Evolutionary conservation across 1,140 invertebrate genomes (phyloP).

Genomic region (Chironomus striatipennis): DNA sequence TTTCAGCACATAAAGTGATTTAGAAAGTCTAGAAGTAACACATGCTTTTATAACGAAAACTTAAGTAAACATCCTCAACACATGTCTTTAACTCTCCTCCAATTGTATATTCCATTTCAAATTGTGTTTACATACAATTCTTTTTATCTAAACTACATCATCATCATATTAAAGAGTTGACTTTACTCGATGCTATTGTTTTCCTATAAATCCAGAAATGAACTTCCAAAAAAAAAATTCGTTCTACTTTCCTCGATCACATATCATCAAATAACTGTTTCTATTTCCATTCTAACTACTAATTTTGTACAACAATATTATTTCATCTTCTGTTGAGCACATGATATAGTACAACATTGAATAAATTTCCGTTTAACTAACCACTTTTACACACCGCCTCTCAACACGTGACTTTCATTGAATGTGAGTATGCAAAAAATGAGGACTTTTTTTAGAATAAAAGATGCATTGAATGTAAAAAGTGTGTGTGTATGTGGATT

Average conservation of each 20-base stretch:
- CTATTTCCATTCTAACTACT: not conserved
- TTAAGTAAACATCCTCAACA: conserved; percentile 13
- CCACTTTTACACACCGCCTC: not conserved
- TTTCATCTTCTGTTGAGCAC: not conserved
- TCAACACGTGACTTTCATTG: not conserved
- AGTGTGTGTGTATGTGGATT: not conserved
- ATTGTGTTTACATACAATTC: not conserved
- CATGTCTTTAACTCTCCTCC: not conserved
- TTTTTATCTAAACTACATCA: not conserved
- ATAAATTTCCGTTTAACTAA: conserved; percentile 3
- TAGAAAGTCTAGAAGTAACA: conserved; percentile 4
- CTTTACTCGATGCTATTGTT: not conserved
- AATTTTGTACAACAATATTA: not conserved
- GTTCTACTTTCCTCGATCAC: not conserved
- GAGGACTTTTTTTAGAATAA: not conserved
- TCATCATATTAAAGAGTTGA: not conserved
- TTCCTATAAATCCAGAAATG: not conserved
- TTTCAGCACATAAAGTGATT: conserved; percentile 3
- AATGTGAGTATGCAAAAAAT: not conserved
- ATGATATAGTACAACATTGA: not conserved
- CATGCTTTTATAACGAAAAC: not conserved
- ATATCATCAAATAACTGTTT: not conserved
- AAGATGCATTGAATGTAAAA: not conserved
- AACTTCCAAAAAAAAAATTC: not conserved
- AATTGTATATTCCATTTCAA: not conserved